phyloP scores from a whole-genome alignment of 2,113 vertebrate genomes.

The Plecotus auritus region DNA sequence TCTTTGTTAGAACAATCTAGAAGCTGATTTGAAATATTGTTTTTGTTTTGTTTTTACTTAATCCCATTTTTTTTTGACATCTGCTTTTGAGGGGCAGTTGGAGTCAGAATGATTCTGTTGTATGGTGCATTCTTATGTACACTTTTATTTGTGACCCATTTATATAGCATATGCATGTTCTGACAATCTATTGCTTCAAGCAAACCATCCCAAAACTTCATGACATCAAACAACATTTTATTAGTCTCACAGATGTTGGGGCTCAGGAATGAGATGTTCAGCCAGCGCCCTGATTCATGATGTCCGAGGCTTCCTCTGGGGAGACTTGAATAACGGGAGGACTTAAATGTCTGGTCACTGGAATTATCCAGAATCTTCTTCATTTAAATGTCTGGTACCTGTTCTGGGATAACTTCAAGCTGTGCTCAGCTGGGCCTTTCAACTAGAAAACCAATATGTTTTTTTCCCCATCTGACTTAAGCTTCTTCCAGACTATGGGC shows the following conservation, averaged over 20 bases:
- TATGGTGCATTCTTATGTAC: neutral
- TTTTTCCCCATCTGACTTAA: neutral
- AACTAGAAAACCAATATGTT: neutral
- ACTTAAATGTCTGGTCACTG: neutral
- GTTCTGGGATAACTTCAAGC: neutral
- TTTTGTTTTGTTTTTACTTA: neutral
- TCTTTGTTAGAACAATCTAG: neutral
- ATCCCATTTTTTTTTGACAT: neutral
- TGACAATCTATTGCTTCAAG: neutral
- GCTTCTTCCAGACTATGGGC: neutral
- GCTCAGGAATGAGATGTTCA: neutral
- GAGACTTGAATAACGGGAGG: neutral
- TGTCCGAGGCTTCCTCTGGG: neutral
- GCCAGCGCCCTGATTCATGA: neutral
- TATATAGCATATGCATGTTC: neutral
- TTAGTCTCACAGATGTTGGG: neutral
- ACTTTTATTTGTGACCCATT: neutral
- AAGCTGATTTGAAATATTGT: neutral
- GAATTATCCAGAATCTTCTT: neutral
- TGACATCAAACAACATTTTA: neutral
- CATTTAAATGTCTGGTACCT: neutral
- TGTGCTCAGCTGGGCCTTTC: neutral
- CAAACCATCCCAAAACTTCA: neutral
- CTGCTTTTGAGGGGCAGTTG: neutral
- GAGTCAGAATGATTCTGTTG: neutral